phyloP scores from a whole-genome alignment of 2,113 vertebrate species.

The Bucco capensis region DNA sequence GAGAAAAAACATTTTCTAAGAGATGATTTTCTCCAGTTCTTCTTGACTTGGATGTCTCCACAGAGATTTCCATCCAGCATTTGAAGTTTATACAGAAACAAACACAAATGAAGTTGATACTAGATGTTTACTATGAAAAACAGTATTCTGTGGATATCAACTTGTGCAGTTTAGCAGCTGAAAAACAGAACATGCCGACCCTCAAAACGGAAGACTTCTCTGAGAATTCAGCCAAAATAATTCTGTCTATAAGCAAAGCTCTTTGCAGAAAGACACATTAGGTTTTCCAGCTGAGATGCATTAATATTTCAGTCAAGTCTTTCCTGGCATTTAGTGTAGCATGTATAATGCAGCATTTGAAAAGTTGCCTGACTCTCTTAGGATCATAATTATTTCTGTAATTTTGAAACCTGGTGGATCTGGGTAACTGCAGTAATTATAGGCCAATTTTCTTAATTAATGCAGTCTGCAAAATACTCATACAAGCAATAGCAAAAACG shows the following conservation, averaged over 20 bases:
- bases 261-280: neutral
- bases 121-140: neutral
- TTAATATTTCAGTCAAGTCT: slow-evolving; percentile 66
- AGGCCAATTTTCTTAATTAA: slow-evolving; percentile 70
- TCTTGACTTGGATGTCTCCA: neutral
- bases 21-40: neutral
- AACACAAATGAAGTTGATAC: neutral
- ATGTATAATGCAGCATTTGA: slow-evolving; percentile 61
- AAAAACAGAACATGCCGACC: neutral
- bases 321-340: slow-evolving; percentile 36
- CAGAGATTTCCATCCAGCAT: neutral
- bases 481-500: slow-evolving; percentile 40
- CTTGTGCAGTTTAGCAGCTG: neutral
- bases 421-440: slow-evolving; percentile 57
- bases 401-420: slow-evolving; percentile 37
- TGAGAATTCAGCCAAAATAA: slow-evolving; percentile 1
- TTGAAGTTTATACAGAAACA: neutral
- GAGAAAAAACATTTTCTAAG: neutral
- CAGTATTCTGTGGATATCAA: neutral
- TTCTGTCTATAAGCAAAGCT: neutral
- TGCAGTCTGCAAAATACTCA: slow-evolving; percentile 60
- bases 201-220: neutral
- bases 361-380: slow-evolving; percentile 52
- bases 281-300: slow-evolving; percentile 13
- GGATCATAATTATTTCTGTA: slow-evolving; percentile 56